A percentile compares a stretch with the other conserved stretches of the same genome.
These are phyloP conservation scores for Caenorhabditis sinica DNA, from an alignment of 2,888 invertebrate species.

Conservation along the genomic window DNA sequence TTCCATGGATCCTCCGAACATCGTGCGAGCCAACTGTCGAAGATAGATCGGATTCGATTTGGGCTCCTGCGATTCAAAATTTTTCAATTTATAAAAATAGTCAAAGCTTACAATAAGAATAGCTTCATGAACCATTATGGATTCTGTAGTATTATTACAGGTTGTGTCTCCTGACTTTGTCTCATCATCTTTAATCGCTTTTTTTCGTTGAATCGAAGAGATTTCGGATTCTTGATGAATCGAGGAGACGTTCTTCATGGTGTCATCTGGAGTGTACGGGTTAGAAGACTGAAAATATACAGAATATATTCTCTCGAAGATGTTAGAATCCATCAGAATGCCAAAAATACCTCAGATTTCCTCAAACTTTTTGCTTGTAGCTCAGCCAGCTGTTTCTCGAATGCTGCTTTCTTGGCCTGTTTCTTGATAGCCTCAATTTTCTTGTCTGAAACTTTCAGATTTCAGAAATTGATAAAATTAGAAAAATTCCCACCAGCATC, in stretches of 20 bases:
- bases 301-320: too few relatives aligned
- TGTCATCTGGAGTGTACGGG: neutral
- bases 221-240: neutral
- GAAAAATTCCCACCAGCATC: slow-evolving; percentile 1
- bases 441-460: neutral
- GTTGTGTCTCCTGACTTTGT: neutral
- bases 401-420: neutral
- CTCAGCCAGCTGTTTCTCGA: neutral
- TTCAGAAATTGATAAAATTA: neutral
- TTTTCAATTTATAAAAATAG: neutral
- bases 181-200: neutral
- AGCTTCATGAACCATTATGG: neutral
- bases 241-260: neutral
- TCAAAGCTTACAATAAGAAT: neutral
- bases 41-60: slow-evolving; percentile 28
- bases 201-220: neutral
- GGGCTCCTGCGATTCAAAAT: neutral
- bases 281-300: neutral
- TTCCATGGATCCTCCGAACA: neutral
- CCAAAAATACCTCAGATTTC: neutral
- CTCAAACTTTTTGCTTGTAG: neutral
- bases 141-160: neutral
- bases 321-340: neutral
- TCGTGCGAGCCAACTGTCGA: neutral
- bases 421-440: neutral